phyloP scores from a whole-genome alignment of 1,140 invertebrate species.

The Homarus americanus region DNA sequence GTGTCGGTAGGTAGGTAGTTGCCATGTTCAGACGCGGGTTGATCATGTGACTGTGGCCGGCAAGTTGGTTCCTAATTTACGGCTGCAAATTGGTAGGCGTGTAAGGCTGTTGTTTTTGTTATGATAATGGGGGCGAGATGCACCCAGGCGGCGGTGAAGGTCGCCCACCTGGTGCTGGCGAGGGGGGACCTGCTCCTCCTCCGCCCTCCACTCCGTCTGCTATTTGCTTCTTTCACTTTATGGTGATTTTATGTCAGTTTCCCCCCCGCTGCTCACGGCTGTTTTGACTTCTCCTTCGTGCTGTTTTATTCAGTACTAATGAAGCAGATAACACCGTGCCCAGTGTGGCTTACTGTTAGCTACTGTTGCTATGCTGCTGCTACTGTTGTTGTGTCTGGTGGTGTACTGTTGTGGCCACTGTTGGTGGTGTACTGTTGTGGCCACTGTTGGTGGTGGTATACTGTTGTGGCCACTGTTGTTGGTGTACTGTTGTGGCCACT shows the following conservation, averaged over 20 bases:
- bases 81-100: conserved; percentile 54
- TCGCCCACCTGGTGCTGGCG: conserved; percentile 4
- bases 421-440: background rate
- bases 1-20: background rate
- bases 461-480: background rate
- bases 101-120: conserved; percentile 38
- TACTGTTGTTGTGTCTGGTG: background rate
- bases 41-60: conserved; percentile 24
- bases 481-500: background rate
- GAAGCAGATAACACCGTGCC: too few species aligned
- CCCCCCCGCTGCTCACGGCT: background rate
- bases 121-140: conserved; percentile 46
- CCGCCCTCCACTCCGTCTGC: too few species aligned
- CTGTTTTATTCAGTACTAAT: too few species aligned
- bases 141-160: background rate
- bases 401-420: background rate
- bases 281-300: too few species aligned
- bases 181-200: background rate
- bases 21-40: background rate
- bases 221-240: background rate
- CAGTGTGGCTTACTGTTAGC: background rate
- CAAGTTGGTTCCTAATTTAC: conserved; percentile 15
- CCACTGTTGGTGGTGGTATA: background rate
- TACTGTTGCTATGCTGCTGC: background rate
- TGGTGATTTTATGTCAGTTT: background rate